A percentile compares a stretch with the other conserved stretches of the same genome.
phyloP scores from a whole-genome alignment of 2,113 vertebrate species.

The Azemiops feae region DNA sequence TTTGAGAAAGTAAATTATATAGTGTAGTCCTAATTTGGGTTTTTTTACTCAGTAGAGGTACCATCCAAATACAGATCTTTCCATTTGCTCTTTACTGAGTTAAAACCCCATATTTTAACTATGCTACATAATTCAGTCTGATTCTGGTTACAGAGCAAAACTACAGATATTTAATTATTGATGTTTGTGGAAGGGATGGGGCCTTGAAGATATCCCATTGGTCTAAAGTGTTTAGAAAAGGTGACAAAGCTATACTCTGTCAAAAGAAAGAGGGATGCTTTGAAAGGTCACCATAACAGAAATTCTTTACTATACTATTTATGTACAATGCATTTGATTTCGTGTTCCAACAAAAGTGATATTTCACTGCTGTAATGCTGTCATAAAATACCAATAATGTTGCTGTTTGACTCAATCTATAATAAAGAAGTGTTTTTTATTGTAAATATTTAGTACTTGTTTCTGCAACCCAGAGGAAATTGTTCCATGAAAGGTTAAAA shows the following conservation, averaged over 20 bases:
- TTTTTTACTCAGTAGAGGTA: not conserved
- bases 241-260: conserved; percentile 24
- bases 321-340: conserved; percentile 21
- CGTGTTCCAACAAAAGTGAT: conserved; percentile 6
- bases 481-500: conserved; percentile 10
- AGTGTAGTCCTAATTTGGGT: not conserved
- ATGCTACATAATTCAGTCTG: not conserved
- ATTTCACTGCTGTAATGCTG: conserved; percentile 21
- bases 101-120: not conserved
- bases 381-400: conserved; percentile 42
- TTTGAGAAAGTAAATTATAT: not conserved
- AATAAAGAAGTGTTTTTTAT: conserved; percentile 17
- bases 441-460: conserved; percentile 15
- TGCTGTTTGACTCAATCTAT: conserved; percentile 9
- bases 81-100: not conserved
- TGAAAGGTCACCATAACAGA: conserved; percentile 27
- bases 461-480: conserved; percentile 1
- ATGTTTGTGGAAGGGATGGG: conserved; percentile 19
- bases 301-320: conserved; percentile 44
- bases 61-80: not conserved
- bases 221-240: conserved; percentile 30
- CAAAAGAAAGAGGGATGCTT: conserved; percentile 34
- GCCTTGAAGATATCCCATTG: not conserved
- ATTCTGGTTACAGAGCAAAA: not conserved
- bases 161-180: conserved; percentile 28